Evolutionary conservation across 2,888 invertebrate species (phyloP), one percentile per base, ranked within the genome.

Genomic region (Magallana nippona): DNA sequence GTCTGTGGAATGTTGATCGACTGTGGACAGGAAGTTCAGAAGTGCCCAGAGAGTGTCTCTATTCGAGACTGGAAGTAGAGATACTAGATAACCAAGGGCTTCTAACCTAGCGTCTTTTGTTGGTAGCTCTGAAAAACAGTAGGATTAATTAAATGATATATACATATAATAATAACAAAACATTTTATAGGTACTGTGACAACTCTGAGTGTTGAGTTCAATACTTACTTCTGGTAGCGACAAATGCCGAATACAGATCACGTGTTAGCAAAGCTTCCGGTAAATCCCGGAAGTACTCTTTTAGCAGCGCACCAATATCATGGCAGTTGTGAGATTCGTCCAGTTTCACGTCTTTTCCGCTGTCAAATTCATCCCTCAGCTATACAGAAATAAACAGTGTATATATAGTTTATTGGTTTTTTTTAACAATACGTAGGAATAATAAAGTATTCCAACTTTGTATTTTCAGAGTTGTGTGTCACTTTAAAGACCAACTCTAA

Each of bases 181-280:
- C 27, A 11, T 27, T 71, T 71, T 27, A 63, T 63, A 11, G 27
- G 13, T n/a, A 19, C 15, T 17, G 11, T 8, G 15, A 55, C 1
- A n/a, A 3, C 19, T 55, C 55, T 78, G 55, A 55, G 56, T 0
- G 27, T 78, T 44, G 44, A 78, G 78, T 15, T 3, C 10, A 13
- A 55, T 8, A 95, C 96, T 96, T 95, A 98, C 98, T 97, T 95
- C 98, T 97, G 82, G 98, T 98, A 92, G 97, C 96, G 88, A 98
- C 96, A 95, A 98, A 98, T 87, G 98, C 97, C 82, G 96, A 96
- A 94, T 98, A 98, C 62, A 98, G 96, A 92, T 97, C 97, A 91
- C 97, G 96, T 93, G 98, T 98, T 71, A 98, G 96, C 86, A 98
- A 95, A 11, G 98, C 97, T 93, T 98, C 98, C 0, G 98, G 98